Evolutionary conservation across 2,113 vertebrate genomes (phyloP), one percentile per base, ranked within the genome.

Genomic region (Furnarius figulus): DNA sequence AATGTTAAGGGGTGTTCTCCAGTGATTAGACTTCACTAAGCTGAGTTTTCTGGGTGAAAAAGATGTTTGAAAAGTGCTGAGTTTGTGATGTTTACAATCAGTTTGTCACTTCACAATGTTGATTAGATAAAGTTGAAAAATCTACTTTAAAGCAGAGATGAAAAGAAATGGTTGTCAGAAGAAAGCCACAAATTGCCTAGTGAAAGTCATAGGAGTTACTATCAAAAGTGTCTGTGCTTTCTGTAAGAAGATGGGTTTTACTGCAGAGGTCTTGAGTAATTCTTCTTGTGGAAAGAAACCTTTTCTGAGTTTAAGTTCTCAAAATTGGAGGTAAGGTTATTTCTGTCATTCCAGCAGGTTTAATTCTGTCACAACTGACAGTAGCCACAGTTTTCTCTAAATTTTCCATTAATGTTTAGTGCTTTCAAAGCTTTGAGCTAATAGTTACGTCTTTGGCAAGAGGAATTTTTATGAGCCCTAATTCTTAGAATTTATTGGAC

Each of bases 41-140:
- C 50, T 86, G 81, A 86, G 27, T 89, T 93, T 86, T 80, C 59
- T 55, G 63, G 50, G 77, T 84, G 73, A 70, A 93, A 61, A 78
- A 80, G 16, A 23, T 62, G 85, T 42, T 94, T 95, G 85, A 91
- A 97, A 95, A 89, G 85, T 68, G 35, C 68, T 74, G 61, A 67
- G 35, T 92, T 80, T 89, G 42, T 96, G 84, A 90, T 95, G 79
- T 97, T 97, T 97, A 89, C 61, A 88, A 35, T 73, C 6, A 14
- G 87, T 85, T 75, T 94, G 22, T 21, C 75, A 7, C 33, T 76
- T 91, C 37, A 31, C 10, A 27, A 31, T 65, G 70, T 47, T 78
- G 58, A 72, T 76, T 82, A 87, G 65, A 47, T 95, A 61, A 39
- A 85, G 44, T 22, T 50, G 68, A 84, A 95, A 82, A 91, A 72